phyloP scores from a whole-genome alignment of 1,140 invertebrate genomes.

The Drosophila eugracilis region DNA sequence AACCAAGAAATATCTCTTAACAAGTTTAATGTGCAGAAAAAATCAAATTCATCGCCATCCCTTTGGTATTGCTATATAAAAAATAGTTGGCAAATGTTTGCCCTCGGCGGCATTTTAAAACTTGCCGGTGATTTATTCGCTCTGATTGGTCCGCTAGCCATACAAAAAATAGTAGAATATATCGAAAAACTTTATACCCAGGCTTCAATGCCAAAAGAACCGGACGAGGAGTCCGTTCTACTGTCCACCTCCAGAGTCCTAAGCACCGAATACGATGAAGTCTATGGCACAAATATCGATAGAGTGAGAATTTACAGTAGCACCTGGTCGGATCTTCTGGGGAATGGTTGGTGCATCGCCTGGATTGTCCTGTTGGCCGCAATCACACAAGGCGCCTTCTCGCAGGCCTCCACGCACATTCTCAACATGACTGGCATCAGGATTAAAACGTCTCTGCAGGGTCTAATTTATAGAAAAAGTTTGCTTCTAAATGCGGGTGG shows the following conservation, averaged over 20 bases:
- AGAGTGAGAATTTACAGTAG: conserved; percentile 84
- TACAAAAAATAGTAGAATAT: conserved; percentile 90
- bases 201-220: conserved; percentile 9
- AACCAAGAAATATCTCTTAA: not conserved
- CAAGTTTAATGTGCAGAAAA: conserved; percentile 62
- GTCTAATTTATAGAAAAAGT: conserved; percentile 85
- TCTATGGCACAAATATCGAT: conserved; percentile 43
- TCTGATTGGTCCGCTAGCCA: conserved; percentile 91
- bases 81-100: conserved; percentile 90
- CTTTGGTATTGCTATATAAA: conserved; percentile 89
- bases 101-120: conserved; percentile 90
- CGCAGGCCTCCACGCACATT: conserved; percentile 94
- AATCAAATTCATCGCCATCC: conserved; percentile 75
- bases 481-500: conserved; percentile 76
- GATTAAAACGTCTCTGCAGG: conserved; percentile 92
- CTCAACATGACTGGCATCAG: conserved; percentile 92
- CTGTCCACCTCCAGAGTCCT: conserved; percentile 39
- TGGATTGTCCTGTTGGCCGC: conserved; percentile 90
- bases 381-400: conserved; percentile 91
- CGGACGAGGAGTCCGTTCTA: not conserved
- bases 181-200: conserved; percentile 84
- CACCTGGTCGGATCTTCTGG: conserved; percentile 87
- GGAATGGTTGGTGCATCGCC: conserved; percentile 92
- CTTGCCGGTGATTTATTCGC: conserved; percentile 91
- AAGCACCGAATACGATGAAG: conserved; percentile 42